phyloP scores from a whole-genome alignment of 2,113 vertebrate species.

The Empidonax alnorum region DNA sequence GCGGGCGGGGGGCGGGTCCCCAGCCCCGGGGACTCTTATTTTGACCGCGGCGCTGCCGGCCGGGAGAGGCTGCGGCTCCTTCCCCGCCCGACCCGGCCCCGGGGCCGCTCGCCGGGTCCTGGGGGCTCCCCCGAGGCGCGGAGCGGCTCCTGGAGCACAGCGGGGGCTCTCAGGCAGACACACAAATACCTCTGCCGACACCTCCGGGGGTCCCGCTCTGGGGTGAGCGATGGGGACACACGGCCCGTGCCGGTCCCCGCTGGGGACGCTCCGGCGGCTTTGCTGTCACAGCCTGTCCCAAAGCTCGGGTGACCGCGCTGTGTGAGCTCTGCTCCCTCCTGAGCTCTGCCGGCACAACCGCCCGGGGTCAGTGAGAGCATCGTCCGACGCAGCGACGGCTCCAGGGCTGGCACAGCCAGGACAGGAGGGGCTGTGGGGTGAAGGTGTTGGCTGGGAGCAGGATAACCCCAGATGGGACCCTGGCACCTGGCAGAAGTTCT shows the following conservation, averaged over 20 bases:
- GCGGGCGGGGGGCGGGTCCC: background rate
- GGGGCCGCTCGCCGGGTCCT: background rate
- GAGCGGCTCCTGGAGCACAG: background rate
- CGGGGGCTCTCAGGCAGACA: too few relatives aligned
- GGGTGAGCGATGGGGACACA: too few relatives aligned
- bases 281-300: background rate
- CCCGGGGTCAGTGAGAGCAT: accelerated
- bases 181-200: background rate
- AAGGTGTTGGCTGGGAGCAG: background rate
- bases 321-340: background rate
- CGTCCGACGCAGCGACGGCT: background rate
- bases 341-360: accelerated
- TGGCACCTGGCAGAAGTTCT: accelerated
- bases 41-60: slow-evolving; percentile 24
- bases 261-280: background rate
- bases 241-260: background rate
- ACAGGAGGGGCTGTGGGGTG: background rate
- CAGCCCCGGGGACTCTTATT: slow-evolving; percentile 53
- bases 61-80: background rate
- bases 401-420: background rate
- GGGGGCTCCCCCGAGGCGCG: background rate
- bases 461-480: accelerated
- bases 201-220: too few relatives aligned
- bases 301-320: accelerated
- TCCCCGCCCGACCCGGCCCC: background rate